Percentiles rank a stretch among this genome's conserved stretches.
phyloP scores from a whole-genome alignment of 2,888 invertebrate genomes.

The Pecten maximus region DNA sequence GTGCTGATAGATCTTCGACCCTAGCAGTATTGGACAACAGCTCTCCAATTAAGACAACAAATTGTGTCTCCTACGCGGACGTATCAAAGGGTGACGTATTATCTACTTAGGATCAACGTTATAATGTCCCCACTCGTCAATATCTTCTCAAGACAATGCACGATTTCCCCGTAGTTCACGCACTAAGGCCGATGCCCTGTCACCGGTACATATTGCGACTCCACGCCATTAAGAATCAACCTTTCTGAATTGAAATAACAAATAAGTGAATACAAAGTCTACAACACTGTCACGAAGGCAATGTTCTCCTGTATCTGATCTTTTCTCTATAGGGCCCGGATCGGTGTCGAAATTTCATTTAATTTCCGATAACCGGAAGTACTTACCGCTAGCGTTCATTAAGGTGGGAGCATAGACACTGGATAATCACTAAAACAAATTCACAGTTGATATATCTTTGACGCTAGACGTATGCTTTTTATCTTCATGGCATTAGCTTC shows the following conservation, averaged over 20 bases:
- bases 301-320: neutral
- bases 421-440: neutral
- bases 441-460: neutral
- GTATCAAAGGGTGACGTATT: slow-evolving; percentile 39
- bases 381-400: neutral
- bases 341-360: slow-evolving; percentile 19
- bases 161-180: neutral
- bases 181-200: neutral
- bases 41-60: slow-evolving; percentile 44
- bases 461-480: neutral
- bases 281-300: neutral
- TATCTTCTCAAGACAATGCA: neutral
- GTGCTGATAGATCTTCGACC: slow-evolving; percentile 40
- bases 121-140: neutral
- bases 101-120: neutral
- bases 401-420: neutral
- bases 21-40: slow-evolving; percentile 39
- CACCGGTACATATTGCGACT: neutral
- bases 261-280: neutral
- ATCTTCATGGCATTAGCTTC: neutral
- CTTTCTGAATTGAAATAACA: neutral
- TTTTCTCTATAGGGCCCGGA: neutral
- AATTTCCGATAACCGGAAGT: slow-evolving; percentile 15
- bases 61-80: slow-evolving; percentile 43
- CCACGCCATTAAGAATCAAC: neutral